Evolutionary conservation across 2,888 invertebrate genomes (phyloP), one percentile per base, ranked within the genome.

Genomic region (Drosophila diplacantha): DNA sequence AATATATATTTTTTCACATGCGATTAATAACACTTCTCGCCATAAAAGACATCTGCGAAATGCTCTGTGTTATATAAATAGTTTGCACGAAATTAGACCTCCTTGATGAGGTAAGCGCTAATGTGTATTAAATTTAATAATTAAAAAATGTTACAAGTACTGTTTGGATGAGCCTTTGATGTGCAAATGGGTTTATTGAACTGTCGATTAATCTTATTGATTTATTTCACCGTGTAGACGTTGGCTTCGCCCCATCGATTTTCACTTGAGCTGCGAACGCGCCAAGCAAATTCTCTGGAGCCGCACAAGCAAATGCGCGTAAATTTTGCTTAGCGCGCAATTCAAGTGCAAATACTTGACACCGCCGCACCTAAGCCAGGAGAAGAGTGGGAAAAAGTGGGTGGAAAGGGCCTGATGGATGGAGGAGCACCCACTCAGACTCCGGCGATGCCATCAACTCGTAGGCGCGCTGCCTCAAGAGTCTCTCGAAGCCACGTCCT

Each of bases 241-340:
- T 50, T 43, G 31, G 58, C 52, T 54, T 61, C 47, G 53, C 41
- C 69, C 54, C 80, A 79, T 79, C 83, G 78, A 79, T 79, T 80
- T 80, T 80, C 78, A 81, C 83, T 80, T 83, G 73, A 81, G 60
- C 46, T 59, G 68, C 49, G 39, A 75, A 63, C 53, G 72, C 69
- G 56, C 67, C 46, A 41, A 62, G 69, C 64, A 69, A 65, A 74
- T 69, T 74, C 82, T 71, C 78, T 62, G 67, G 69, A 76, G 79
- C 73, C 83, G 73, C 66, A 73, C 82, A 82, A 79, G 79, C 83
- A 85, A 84, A 80, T 73, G 79, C 74, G 85, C 81, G 85, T 77
- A 80, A 84, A 83, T 85, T 81, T 83, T 68, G 83, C 85, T 83
- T 83, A 77, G 84, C 75, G 74, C 75, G 73, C 75, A 71, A 67